A percentile compares a stretch with the other conserved stretches of the same genome.
Conservation (phyloP, 2,888 invertebrate genomes). For the Amphipoea lucens region DNA sequence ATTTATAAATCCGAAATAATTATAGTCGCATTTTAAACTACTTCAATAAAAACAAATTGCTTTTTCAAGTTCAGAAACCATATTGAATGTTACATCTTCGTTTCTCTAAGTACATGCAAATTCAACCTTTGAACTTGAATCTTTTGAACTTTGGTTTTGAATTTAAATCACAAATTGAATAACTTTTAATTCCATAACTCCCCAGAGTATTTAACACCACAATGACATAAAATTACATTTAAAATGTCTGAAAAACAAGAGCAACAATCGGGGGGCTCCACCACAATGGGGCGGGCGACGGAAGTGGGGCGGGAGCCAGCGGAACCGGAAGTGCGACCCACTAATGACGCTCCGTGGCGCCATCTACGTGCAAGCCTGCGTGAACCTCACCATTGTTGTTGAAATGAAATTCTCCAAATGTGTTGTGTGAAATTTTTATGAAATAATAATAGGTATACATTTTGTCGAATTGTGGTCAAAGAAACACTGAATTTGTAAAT, state of each 20-base stretch:
- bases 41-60: background rate
- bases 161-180: slow-evolving; percentile 31
- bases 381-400: slow-evolving; percentile 64
- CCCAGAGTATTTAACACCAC: slow-evolving; percentile 48
- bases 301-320: slow-evolving; percentile 67
- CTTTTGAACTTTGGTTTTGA: slow-evolving; percentile 10
- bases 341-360: slow-evolving; percentile 80
- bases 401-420: slow-evolving; percentile 53
- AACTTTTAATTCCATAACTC: slow-evolving; percentile 10
- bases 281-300: slow-evolving; percentile 67
- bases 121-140: slow-evolving; percentile 12
- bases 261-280: slow-evolving; percentile 64
- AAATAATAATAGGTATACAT: slow-evolving; percentile 11
- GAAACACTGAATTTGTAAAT: background rate
- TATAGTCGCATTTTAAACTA: background rate
- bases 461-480: background rate
- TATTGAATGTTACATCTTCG: background rate
- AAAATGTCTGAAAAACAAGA: slow-evolving; percentile 68
- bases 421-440: slow-evolving; percentile 39
- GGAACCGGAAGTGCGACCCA: slow-evolving; percentile 79
- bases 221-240: slow-evolving; percentile 59
- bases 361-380: slow-evolving; percentile 73
- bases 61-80: background rate
- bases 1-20: background rate
- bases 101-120: slow-evolving; percentile 1